A percentile compares a stretch with the other conserved stretches of the same genome.
Evolutionary conservation across 1,140 invertebrate species (phyloP).

Genomic region (Bombus soroeensis): DNA sequence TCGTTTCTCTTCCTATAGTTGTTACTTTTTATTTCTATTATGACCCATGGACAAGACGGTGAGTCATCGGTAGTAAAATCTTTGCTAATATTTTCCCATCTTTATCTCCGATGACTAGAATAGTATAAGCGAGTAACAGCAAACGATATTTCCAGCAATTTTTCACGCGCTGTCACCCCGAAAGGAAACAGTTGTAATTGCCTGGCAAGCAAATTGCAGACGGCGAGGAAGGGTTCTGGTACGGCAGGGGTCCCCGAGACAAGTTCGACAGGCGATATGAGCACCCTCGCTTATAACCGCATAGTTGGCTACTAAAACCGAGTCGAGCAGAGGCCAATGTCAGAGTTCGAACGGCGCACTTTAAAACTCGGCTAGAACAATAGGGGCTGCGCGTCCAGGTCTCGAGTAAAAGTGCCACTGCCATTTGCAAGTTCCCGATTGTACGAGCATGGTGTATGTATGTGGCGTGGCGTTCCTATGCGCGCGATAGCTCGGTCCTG

Average conservation of each 20-base stretch:
- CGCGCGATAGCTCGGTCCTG: slow-evolving; percentile 25
- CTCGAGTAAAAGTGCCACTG: slow-evolving; percentile 52
- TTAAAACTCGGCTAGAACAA: slow-evolving; percentile 58
- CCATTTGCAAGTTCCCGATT: slow-evolving; percentile 63
- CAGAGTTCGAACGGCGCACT: slow-evolving; percentile 67
- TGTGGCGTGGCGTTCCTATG: too few relatives aligned
- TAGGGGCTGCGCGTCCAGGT: slow-evolving; percentile 18
- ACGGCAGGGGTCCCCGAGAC: not conserved
- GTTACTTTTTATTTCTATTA: not conserved
- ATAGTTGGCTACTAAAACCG: slow-evolving; percentile 41
- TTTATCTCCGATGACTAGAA: not conserved
- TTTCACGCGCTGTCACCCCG: slow-evolving; percentile 1
- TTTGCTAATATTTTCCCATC: not conserved
- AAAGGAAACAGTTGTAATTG: slow-evolving; percentile 12
- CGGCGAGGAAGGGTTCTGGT: not conserved
- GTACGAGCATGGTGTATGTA: slow-evolving; percentile 5
- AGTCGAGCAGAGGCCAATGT: slow-evolving; percentile 65
- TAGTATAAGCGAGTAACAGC: too few relatives aligned
- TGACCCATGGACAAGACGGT: too few relatives aligned
- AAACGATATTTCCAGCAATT: not conserved
- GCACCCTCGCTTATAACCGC: slow-evolving; percentile 36
- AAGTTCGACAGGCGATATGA: slow-evolving; percentile 21
- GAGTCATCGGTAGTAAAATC: too few relatives aligned
- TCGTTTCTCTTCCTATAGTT: not conserved
- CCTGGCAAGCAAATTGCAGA: not conserved